Evolutionary conservation across 2,797 vertebrate species (phyloP).

Genomic region (Brotula barbata): DNA sequence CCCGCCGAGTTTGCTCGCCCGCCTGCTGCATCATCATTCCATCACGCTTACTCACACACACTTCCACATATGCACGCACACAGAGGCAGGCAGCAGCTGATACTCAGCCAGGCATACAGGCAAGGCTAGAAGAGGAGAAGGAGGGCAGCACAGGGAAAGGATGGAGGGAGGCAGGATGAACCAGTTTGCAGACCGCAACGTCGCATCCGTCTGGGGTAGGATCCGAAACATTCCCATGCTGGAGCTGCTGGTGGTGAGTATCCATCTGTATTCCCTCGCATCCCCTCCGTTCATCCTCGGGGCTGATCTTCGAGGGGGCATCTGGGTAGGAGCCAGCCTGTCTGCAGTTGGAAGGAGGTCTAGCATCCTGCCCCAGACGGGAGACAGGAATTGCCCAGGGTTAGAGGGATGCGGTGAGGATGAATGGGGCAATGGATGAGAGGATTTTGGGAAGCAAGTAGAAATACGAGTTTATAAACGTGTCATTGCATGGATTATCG

Average conservation of each 20-base stretch:
- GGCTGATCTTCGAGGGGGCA: constrained; percentile 18
- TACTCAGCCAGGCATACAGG: constrained; percentile 52
- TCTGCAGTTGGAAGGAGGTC: constrained; percentile 53
- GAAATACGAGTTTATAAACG: background rate
- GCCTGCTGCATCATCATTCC: constrained; percentile 65
- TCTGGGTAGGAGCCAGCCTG: constrained; percentile 57
- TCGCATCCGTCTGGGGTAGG: constrained; percentile 37
- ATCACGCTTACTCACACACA: too few species aligned
- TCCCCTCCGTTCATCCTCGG: background rate
- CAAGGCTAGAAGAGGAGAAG: constrained; percentile 55
- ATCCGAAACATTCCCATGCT: constrained; percentile 55
- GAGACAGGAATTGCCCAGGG: constrained; percentile 54
- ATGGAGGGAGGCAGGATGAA: constrained; percentile 52
- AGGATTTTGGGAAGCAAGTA: background rate
- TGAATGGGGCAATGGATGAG: background rate
- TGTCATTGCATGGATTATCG: background rate
- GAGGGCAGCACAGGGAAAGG: constrained; percentile 9
- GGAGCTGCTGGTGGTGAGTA: constrained; percentile 70
- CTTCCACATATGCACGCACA: constrained; percentile 34
- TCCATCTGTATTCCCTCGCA: constrained; percentile 14
- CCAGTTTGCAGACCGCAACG: constrained; percentile 43
- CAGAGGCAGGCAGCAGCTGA: constrained; percentile 68
- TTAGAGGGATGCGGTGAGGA: constrained; percentile 1
- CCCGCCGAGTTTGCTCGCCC: constrained; percentile 52
- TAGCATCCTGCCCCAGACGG: constrained; percentile 53